A percentile compares a stretch with the other conserved stretches of the same genome.
Evolutionary conservation across 2,888 invertebrate species (phyloP).

Genomic region (Drosophila koepferae): DNA sequence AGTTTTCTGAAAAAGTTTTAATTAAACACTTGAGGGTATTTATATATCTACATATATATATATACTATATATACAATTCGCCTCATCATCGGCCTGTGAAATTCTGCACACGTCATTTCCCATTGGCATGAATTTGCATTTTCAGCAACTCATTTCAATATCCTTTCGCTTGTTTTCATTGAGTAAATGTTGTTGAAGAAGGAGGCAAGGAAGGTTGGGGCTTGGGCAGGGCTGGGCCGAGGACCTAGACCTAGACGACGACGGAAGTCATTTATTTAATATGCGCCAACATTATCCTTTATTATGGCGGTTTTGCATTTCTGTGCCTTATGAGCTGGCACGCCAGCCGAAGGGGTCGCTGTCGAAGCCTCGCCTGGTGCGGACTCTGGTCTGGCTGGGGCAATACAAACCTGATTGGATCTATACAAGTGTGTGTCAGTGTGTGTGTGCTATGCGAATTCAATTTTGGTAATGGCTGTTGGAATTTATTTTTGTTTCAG

Average conservation of each 20-base stretch:
- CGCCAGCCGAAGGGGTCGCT: slow-evolving; percentile 43
- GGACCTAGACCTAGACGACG: slow-evolving; percentile 52
- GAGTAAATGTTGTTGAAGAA: slow-evolving; percentile 52
- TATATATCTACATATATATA: background rate
- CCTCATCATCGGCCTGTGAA: slow-evolving; percentile 72
- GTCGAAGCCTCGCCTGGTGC: slow-evolving; percentile 9
- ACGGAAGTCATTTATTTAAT: slow-evolving; percentile 82
- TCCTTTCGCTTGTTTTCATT: slow-evolving; percentile 79
- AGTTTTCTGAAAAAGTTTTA: slow-evolving; percentile 60
- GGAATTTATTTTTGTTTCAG: slow-evolving; percentile 41
- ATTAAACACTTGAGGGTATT: slow-evolving; percentile 62
- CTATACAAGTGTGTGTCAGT: slow-evolving; percentile 6
- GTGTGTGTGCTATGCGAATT: slow-evolving; percentile 42
- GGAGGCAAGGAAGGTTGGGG: slow-evolving; percentile 23
- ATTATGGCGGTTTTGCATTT: slow-evolving; percentile 79
- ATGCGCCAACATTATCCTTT: slow-evolving; percentile 81
- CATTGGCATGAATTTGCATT: slow-evolving; percentile 80
- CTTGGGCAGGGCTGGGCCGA: background rate
- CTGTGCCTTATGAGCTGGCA: slow-evolving; percentile 77
- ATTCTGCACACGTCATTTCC: slow-evolving; percentile 80
- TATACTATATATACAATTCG: slow-evolving; percentile 25
- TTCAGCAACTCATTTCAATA: slow-evolving; percentile 77
- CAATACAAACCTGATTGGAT: slow-evolving; percentile 35
- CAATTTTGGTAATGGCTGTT: slow-evolving; percentile 59
- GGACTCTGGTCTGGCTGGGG: slow-evolving; percentile 5